Base-by-base conservation (phyloP, 2,797 vertebrate genomes). In the Florisuga fusca region DNA sequence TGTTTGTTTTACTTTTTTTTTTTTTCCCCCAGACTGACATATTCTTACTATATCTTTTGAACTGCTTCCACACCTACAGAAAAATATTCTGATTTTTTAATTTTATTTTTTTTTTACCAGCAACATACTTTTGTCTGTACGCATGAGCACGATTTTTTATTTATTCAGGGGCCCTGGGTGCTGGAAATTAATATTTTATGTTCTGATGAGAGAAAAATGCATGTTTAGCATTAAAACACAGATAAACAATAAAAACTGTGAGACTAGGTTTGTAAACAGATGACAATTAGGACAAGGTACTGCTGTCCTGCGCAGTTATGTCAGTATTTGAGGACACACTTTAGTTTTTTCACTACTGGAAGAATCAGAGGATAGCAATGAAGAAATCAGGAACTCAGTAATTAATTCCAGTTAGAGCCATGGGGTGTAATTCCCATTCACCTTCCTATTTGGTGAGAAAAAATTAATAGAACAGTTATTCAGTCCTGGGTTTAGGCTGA, bases 71-170 rank as follows among this genome's bases (percentile, higher is more conserved):
- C 16, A 68, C 2, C 3, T 33, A 43, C 5, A 48, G 26, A 62
- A 72, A 50, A 63, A 12, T 2, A 33, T 2, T 21, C 1, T 12
- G 9, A 2, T 19, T 25, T 31, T 34, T 18, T 5, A 19, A 10
- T 19, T 46, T 46, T 43, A 16, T 45, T 69, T 59, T 14, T 59
- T 51, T 51, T 51, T 69, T 48, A 22, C 6, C 6, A 34, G 7
- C 11, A 72, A 16, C 3, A 15, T 64, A 33, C 4, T 55, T 68
- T 33, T 51, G 2, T 13, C 15, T 80, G 5, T 64, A 23, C 55
- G 25, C 5, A 36, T 21, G 10, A 4, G 4, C 8, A 43, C 10
- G 34, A 59, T 51, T 84, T 85, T 61, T 26, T 34, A 31, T 66
- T 83, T 54, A 36, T 76, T 86, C 19, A 33, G 36, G 19, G 27